phyloP scores from a whole-genome alignment of 1,140 invertebrate genomes.

The Macrostomum lignano region DNA sequence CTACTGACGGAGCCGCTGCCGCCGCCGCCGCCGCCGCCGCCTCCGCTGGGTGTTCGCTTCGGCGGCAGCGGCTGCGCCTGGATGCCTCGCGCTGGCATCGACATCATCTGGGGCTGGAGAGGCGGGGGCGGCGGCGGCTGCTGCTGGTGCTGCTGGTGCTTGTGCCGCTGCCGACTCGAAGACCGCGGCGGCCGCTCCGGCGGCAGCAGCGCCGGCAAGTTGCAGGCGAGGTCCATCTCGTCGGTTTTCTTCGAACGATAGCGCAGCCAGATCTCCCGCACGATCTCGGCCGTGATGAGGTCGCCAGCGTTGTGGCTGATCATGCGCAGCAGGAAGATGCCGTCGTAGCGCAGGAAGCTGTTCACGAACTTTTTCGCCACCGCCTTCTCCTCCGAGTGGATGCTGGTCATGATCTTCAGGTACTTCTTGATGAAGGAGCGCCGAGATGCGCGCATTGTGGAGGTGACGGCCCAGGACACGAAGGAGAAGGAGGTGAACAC shows the following conservation, averaged over 20 bases:
- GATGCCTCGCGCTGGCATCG: too few species aligned
- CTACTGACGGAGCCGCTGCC: too few species aligned
- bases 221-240: too few species aligned
- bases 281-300: not conserved
- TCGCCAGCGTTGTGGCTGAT: not conserved
- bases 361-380: not conserved
- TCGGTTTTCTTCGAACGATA: not conserved
- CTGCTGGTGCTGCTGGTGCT: too few species aligned
- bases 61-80: too few species aligned
- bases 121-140: too few species aligned
- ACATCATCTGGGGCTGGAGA: too few species aligned
- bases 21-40: too few species aligned
- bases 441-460: not conserved
- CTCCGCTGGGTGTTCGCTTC: too few species aligned
- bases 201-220: too few species aligned
- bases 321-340: conserved; percentile 1
- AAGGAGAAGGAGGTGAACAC: conserved; percentile 1
- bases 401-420: not conserved
- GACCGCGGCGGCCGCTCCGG: too few species aligned
- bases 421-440: not conserved
- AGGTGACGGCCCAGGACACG: not conserved
- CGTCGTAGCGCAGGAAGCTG: not conserved
- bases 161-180: too few species aligned
- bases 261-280: not conserved
- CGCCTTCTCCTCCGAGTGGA: not conserved